Conservation (phyloP, 2,888 invertebrate genomes). For the Mystacides longicornis region DNA sequence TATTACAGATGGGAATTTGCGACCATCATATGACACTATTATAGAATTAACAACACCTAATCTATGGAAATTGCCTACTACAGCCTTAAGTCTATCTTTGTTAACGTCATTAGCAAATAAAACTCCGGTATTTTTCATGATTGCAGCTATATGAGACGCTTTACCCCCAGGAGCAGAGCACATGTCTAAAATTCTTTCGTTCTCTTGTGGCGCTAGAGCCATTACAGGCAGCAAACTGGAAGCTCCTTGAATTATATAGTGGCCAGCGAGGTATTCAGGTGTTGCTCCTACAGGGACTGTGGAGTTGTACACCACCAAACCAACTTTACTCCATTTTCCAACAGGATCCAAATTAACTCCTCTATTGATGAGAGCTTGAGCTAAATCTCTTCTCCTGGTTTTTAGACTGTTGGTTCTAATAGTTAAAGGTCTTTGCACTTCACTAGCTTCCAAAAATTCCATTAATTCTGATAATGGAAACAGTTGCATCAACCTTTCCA, state of each 20-base stretch:
- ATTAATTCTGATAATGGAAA: constrained; percentile 81
- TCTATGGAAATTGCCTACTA: constrained; percentile 94
- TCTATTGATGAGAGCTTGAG: constrained; percentile 88
- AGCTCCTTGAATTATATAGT: constrained; percentile 95
- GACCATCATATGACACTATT: constrained; percentile 83
- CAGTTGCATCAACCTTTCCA: constrained; percentile 85
- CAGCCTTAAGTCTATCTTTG: constrained; percentile 79
- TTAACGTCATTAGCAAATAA: constrained; percentile 95
- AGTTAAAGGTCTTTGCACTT: constrained; percentile 89
- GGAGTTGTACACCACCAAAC: constrained; percentile 91
- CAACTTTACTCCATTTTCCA: constrained; percentile 98
- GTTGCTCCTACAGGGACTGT: constrained; percentile 97
- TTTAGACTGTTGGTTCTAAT: constrained; percentile 94
- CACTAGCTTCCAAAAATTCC: constrained; percentile 94
- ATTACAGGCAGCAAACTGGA: constrained; percentile 96
- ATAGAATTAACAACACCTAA: constrained; percentile 92
- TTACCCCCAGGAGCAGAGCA: constrained; percentile 98
- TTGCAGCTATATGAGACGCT: constrained; percentile 92
- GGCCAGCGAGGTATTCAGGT: constrained; percentile 97
- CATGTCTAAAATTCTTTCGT: constrained; percentile 92
- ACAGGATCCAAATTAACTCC: constrained; percentile 98
- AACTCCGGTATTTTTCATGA: constrained; percentile 98
- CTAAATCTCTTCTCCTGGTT: constrained; percentile 83
- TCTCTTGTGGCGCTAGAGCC: constrained; percentile 94
- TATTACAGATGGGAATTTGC: constrained; percentile 74